Percentiles rank a stretch among this genome's conserved stretches.
Evolutionary conservation across 2,888 invertebrate genomes (phyloP).

Genomic region (Eledona agricola): DNA sequence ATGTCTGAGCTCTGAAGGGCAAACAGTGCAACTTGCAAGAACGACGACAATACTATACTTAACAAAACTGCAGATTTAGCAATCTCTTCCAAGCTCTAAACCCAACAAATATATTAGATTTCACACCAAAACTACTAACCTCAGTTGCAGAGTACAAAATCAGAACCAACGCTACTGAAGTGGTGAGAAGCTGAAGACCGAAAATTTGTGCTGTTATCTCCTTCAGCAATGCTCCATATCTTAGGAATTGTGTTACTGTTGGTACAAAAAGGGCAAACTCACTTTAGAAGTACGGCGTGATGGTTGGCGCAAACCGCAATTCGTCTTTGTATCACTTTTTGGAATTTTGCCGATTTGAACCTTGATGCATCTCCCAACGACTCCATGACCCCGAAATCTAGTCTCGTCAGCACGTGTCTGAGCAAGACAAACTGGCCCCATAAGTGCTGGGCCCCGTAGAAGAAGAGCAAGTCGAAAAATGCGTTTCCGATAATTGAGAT

Average conservation of each 20-base stretch:
- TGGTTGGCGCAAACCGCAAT: constrained; percentile 40
- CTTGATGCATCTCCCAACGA: constrained; percentile 31
- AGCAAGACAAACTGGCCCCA: constrained; percentile 39
- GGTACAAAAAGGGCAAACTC: constrained; percentile 1
- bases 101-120: constrained; percentile 6
- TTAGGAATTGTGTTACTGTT: constrained; percentile 33
- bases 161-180: constrained; percentile 36
- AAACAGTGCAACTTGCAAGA: constrained; percentile 38
- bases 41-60: constrained; percentile 29
- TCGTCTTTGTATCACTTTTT: constrained; percentile 34
- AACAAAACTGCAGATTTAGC: constrained; percentile 35
- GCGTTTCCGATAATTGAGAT: constrained; percentile 38
- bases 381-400: constrained; percentile 36
- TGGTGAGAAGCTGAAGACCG: constrained; percentile 39
- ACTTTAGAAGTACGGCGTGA: constrained; percentile 39
- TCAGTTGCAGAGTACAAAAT: constrained; percentile 35
- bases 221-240: constrained; percentile 39
- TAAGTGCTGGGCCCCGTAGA: constrained; percentile 40
- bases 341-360: constrained; percentile 40
- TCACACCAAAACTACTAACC: constrained; percentile 10
- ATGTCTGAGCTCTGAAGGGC: constrained; percentile 32
- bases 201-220: constrained; percentile 33
- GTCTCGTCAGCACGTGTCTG: constrained; percentile 33
- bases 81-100: constrained; percentile 38
- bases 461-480: constrained; percentile 38